phyloP scores from a whole-genome alignment of 64 coral and sea anemone genomes.

The Orbicella faveolata region DNA sequence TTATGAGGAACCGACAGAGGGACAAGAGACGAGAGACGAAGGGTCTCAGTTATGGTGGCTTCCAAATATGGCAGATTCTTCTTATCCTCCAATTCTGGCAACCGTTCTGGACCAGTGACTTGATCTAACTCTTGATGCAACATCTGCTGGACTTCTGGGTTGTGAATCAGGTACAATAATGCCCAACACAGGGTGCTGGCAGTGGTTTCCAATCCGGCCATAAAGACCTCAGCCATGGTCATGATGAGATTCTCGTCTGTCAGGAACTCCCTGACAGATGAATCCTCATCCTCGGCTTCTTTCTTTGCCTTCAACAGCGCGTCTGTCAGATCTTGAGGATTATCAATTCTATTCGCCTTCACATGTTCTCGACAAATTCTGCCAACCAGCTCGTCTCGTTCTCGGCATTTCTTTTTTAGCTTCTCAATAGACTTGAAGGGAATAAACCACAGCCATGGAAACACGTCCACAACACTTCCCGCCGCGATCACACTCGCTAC shows the following conservation, averaged over 20 bases:
- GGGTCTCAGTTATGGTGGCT: slow-evolving; percentile 61
- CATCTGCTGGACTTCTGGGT: slow-evolving; percentile 50
- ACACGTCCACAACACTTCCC: slow-evolving; percentile 4
- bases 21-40: slow-evolving; percentile 25
- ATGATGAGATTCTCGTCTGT: slow-evolving; percentile 42
- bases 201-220: slow-evolving; percentile 64
- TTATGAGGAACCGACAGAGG: slow-evolving; percentile 49
- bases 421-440: slow-evolving; percentile 23
- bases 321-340: slow-evolving; percentile 61
- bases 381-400: slow-evolving; percentile 38
- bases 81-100: slow-evolving; percentile 14
- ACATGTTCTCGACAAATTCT: slow-evolving; percentile 54
- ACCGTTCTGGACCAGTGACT: slow-evolving; percentile 31
- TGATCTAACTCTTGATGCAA: slow-evolving; percentile 66
- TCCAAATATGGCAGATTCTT: slow-evolving; percentile 44
- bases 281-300: slow-evolving; percentile 45
- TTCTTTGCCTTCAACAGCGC: slow-evolving; percentile 51
- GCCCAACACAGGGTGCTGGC: slow-evolving; percentile 49
- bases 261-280: slow-evolving; percentile 14
- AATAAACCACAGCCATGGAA: slow-evolving; percentile 39
- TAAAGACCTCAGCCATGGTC: slow-evolving; percentile 30
- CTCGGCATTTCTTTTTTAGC: slow-evolving; percentile 15
- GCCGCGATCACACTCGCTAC: background rate
- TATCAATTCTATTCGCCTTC: slow-evolving; percentile 30
- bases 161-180: slow-evolving; percentile 40